phyloP scores from a whole-genome alignment of 2,797 vertebrate genomes.

The Parauchenoglanis punctatus region DNA sequence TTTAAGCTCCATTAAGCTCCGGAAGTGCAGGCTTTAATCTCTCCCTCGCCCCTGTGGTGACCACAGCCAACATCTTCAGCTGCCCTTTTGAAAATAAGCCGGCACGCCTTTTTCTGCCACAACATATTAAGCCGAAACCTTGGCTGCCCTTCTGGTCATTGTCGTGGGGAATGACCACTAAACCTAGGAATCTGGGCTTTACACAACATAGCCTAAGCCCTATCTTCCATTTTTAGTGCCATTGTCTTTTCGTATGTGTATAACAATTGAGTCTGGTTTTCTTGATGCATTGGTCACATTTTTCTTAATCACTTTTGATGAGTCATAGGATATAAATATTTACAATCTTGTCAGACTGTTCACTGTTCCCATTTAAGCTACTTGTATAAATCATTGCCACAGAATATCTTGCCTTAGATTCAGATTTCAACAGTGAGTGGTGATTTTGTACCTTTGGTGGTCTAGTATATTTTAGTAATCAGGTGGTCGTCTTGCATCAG shows the following conservation, averaged over 20 bases:
- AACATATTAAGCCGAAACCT: not conserved
- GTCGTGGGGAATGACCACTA: slow-evolving; percentile 19
- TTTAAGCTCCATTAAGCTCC: slow-evolving; percentile 56
- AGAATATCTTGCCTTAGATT: slow-evolving; percentile 54
- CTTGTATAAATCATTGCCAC: slow-evolving; percentile 42
- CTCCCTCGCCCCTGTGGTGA: slow-evolving; percentile 60
- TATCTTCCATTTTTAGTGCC: not conserved
- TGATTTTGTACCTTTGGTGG: slow-evolving; percentile 43
- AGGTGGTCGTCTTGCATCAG: slow-evolving; percentile 47
- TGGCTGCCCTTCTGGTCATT: slow-evolving; percentile 26
- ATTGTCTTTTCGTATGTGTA: too few species aligned
- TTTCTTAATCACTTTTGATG: slow-evolving; percentile 7
- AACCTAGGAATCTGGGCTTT: slow-evolving; percentile 1
- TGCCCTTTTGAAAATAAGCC: slow-evolving; percentile 71
- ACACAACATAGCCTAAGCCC: not conserved
- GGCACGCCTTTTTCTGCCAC: slow-evolving; percentile 44
- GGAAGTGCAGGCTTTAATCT: slow-evolving; percentile 61
- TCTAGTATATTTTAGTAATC: slow-evolving; percentile 50
- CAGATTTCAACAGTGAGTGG: slow-evolving; percentile 39
- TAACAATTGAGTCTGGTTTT: too few species aligned
- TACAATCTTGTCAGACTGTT: slow-evolving; percentile 23
- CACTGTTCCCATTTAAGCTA: slow-evolving; percentile 50
- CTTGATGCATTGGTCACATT: slow-evolving; percentile 1
- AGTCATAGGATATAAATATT: slow-evolving; percentile 24
- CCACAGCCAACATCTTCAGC: slow-evolving; percentile 63